A percentile compares a stretch with the other conserved stretches of the same genome.
Evolutionary conservation across 1,140 invertebrate species (phyloP).

Genomic region (Brachystomella parvula): DNA sequence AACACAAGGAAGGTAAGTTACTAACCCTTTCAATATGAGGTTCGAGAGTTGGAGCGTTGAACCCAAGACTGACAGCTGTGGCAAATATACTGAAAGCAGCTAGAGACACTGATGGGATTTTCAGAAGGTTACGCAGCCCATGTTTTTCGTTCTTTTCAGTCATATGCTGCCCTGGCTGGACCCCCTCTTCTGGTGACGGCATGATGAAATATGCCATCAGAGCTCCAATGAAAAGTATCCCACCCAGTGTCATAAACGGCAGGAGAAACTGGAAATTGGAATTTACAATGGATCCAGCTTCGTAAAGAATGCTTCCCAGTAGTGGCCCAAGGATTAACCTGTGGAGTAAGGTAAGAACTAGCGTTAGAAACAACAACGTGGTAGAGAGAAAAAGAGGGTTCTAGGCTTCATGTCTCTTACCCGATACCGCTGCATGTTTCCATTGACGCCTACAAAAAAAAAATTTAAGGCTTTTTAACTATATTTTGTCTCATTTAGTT

Average conservation of each 20-base stretch:
- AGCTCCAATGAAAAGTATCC: slow-evolving; percentile 47
- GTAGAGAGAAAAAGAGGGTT: neutral
- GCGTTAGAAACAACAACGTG: neutral
- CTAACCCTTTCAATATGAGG: slow-evolving; percentile 64
- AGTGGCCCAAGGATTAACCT: slow-evolving; percentile 71
- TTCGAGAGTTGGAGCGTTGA: slow-evolving; percentile 69
- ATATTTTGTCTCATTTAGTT: too few relatives aligned
- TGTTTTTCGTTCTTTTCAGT: slow-evolving; percentile 4
- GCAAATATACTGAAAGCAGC: slow-evolving; percentile 60
- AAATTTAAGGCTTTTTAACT: too few relatives aligned
- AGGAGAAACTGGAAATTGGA: slow-evolving; percentile 35
- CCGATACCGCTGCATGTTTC: slow-evolving; percentile 13
- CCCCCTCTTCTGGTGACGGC: neutral
- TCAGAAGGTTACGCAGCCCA: slow-evolving; percentile 41
- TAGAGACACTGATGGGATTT: slow-evolving; percentile 61
- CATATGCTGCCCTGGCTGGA: slow-evolving; percentile 39
- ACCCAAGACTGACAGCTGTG: slow-evolving; percentile 71
- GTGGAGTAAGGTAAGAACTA: neutral
- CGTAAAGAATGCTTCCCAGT: slow-evolving; percentile 69
- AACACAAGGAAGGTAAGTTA: neutral
- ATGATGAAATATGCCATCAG: slow-evolving; percentile 44
- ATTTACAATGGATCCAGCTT: slow-evolving; percentile 42
- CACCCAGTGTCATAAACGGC: slow-evolving; percentile 54
- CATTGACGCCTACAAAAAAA: slow-evolving; percentile 6
- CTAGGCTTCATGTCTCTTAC: neutral